phyloP scores from a whole-genome alignment of 2,113 vertebrate genomes.

The Clarias magur region DNA sequence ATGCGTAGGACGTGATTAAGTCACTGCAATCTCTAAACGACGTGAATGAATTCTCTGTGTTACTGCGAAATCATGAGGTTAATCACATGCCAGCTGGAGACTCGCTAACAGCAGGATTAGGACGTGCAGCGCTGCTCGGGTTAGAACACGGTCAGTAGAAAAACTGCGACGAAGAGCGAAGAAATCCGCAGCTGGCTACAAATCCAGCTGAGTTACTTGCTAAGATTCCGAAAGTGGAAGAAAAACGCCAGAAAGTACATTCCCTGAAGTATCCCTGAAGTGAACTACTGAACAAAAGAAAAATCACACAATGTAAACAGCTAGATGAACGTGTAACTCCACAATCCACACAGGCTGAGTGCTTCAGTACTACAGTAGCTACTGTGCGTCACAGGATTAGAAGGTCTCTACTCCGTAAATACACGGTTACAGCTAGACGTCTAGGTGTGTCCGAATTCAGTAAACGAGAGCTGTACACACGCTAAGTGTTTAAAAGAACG shows the following conservation, averaged over 20 bases:
- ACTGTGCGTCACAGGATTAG: not conserved
- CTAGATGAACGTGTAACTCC: not conserved
- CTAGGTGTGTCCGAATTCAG: not conserved
- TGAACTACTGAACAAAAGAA: not conserved
- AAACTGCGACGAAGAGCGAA: not conserved
- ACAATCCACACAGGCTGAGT: not conserved
- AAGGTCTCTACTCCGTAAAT: not conserved
- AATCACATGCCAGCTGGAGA: not conserved
- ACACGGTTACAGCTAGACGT: not conserved
- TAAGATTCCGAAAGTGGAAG: not conserved
- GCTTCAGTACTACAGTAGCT: not conserved
- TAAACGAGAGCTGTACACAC: not conserved
- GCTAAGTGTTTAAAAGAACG: not conserved
- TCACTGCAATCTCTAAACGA: not conserved
- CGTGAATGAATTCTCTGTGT: not conserved
- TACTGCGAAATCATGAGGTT: not conserved
- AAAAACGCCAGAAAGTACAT: not conserved
- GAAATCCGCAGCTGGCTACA: not conserved
- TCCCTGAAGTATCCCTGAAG: no score
- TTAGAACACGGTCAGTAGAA: not conserved
- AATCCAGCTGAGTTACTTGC: not conserved
- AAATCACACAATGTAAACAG: not conserved
- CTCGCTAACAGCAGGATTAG: not conserved
- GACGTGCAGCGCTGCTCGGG: not conserved
- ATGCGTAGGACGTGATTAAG: not conserved